Evolutionary conservation across 2,113 vertebrate genomes (phyloP).

Genomic region (Heteronetta atricapilla): DNA sequence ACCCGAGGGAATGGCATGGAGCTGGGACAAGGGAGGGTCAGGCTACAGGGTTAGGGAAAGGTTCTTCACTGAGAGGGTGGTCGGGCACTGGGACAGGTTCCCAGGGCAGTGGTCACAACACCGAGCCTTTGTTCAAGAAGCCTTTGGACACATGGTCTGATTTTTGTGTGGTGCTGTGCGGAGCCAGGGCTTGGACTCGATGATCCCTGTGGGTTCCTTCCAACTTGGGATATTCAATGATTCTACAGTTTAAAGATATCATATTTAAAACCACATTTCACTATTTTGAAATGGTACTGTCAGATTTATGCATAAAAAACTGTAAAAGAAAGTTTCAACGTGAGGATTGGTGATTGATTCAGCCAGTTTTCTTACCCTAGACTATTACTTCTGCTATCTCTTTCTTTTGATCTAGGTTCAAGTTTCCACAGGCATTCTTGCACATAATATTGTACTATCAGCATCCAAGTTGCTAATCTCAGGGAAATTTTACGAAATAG

Average conservation of each 20-base stretch:
- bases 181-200: too few relatives aligned
- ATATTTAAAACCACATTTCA: background rate
- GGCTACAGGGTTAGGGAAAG: too few relatives aligned
- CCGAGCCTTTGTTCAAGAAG: too few relatives aligned
- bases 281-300: background rate
- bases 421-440: background rate
- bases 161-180: too few relatives aligned
- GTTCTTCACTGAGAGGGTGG: too few relatives aligned
- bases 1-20: too few relatives aligned
- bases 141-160: too few relatives aligned
- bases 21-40: too few relatives aligned
- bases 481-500: background rate
- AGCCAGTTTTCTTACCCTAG: background rate
- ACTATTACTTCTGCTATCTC: background rate
- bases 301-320: background rate
- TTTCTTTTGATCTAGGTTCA: background rate
- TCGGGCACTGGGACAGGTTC: too few relatives aligned
- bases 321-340: background rate
- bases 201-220: too few relatives aligned
- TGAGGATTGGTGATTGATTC: background rate
- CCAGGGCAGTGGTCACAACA: too few relatives aligned
- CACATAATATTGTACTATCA: background rate
- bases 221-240: too few relatives aligned
- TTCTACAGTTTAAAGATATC: background rate
- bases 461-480: background rate